Conservation (phyloP, 2,888 invertebrate genomes). For the Colostygia pectinataria region DNA sequence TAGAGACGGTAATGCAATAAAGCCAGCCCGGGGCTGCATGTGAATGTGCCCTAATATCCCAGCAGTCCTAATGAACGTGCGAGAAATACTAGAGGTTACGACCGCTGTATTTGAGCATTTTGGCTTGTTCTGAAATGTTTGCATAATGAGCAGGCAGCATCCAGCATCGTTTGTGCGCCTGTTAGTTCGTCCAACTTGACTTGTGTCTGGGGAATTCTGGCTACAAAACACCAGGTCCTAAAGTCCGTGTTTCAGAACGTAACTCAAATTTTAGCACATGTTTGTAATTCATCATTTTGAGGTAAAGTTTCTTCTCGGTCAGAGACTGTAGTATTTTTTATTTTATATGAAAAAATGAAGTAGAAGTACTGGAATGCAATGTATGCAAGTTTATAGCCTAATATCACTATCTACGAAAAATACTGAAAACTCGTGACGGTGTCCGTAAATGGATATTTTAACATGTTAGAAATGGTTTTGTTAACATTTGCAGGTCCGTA, state of each 20-base stretch:
- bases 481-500: slow-evolving; percentile 25
- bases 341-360: too few species aligned
- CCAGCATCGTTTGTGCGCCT: slow-evolving; percentile 7
- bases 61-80: slow-evolving; percentile 62
- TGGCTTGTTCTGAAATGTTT: slow-evolving; percentile 16
- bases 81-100: slow-evolving; percentile 34
- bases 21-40: slow-evolving; percentile 44
- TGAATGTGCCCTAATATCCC: slow-evolving; percentile 56
- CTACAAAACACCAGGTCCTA: too few species aligned
- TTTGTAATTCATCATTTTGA: too few species aligned
- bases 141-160: slow-evolving; percentile 22
- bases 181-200: background rate
- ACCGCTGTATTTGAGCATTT: slow-evolving; percentile 18
- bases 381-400: too few species aligned
- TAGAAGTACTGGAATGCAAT: too few species aligned
- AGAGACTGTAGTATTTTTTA: too few species aligned
- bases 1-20: slow-evolving; percentile 49
- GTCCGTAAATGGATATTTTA: too few species aligned
- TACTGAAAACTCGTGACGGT: too few species aligned
- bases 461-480: slow-evolving; percentile 9
- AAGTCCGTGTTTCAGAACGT: too few species aligned
- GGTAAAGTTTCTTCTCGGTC: too few species aligned
- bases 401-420: too few species aligned
- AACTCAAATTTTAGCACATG: too few species aligned
- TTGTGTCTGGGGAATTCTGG: slow-evolving; percentile 3